Conservation (phyloP, 2,797 vertebrate genomes). For the Xiphorhynchus erythropygius region DNA sequence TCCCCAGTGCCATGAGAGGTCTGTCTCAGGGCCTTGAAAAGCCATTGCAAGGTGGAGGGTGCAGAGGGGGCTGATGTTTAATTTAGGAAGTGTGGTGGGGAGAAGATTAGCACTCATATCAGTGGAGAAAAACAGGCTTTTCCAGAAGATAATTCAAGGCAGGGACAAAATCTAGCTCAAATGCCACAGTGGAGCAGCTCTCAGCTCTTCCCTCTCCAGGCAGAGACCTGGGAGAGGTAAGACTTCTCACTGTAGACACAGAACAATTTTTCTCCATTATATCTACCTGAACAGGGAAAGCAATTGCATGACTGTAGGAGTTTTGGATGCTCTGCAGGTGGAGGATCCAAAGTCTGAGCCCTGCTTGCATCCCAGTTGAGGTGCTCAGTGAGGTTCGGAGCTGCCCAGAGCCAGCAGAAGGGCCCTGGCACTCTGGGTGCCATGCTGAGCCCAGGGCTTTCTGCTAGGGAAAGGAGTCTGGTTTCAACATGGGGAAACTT, state of each 20-base stretch:
- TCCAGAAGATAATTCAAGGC: background rate
- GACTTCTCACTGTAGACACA: background rate
- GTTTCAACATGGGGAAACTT: background rate
- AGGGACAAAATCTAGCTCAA: background rate
- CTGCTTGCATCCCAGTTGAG: fast-evolving
- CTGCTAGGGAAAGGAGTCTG: background rate
- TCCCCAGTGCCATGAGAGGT: background rate
- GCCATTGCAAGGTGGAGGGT: background rate
- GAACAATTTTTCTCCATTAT: background rate
- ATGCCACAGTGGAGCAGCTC: background rate
- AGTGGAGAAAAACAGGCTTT: background rate
- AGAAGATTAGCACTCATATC: background rate
- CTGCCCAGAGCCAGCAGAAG: background rate
- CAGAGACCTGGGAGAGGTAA: background rate
- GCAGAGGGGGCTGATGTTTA: background rate
- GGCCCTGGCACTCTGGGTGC: background rate
- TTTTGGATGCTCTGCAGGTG: fast-evolving
- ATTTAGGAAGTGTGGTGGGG: background rate
- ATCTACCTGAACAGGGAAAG: background rate
- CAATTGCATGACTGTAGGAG: background rate
- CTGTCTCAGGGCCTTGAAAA: background rate
- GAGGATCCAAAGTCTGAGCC: background rate
- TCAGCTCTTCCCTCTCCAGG: background rate
- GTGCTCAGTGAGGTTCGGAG: background rate
- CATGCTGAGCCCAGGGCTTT: background rate